Base-by-base conservation (phyloP, 1,140 invertebrate species). In the Idris sp. region DNA sequence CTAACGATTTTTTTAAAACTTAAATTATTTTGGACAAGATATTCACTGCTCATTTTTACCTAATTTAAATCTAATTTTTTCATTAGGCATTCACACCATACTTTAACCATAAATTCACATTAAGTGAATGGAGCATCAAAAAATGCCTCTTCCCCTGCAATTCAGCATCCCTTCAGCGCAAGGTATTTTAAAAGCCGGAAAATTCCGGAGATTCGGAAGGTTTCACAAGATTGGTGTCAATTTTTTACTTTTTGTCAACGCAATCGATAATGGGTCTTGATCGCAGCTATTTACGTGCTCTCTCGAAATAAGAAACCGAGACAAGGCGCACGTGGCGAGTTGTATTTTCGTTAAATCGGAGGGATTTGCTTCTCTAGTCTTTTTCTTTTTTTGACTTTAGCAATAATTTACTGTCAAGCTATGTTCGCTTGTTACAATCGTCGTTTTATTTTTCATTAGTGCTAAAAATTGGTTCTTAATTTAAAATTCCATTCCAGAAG, bases 121-220 rank as follows among this genome's bases (percentile, higher is more conserved):
- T 53, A 13, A 16, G 26, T 22, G 59, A 5, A 65, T 54, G 61
- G 53, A 54, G 46, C 46, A 46, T 65, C 25, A 9, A 46, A 65
- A 61, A 67, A 67, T 48, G 6, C 36, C 48, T 67, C 31, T 40
- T 19, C 38, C 28, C 25, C 13, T 46, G 51, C 48, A 67, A 56
- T 54, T 67, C 46, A 49, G 26, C 25, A 10, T 31, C 41, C 31
- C 51, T 48, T 54, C 38, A 33, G 6, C 30, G 26, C 30, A 26
- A 54, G 26, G 54, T 69, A 61, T 71, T 71, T 71, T 71, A 61
- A 71, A 62, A 62, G 67, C 67, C 48, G 56, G 54, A 71, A 71
- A 71, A 71, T 61, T 53, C 56, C 67, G 30, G 41, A 1, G 43
- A 73, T 38, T 43, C 15, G 46, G 13, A 25, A 58, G 59, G 43